Evolutionary conservation across 2,113 vertebrate species (phyloP).

Genomic region (Equus przewalskii): DNA sequence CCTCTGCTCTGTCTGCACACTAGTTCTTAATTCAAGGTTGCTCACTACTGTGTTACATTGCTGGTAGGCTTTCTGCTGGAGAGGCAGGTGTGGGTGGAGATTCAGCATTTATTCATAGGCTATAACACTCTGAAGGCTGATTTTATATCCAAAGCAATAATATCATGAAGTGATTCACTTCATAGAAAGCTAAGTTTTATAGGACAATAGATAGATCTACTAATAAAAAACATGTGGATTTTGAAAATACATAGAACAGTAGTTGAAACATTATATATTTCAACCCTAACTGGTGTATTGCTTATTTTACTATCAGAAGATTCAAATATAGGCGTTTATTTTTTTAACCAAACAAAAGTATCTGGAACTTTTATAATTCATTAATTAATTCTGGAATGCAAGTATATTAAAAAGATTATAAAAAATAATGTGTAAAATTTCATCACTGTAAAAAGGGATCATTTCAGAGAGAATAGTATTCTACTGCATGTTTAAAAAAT

Average conservation of each 20-base stretch:
- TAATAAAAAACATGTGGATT: conserved; percentile 49
- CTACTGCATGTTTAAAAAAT: background rate
- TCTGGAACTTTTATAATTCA: conserved; percentile 47
- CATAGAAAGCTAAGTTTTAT: conserved; percentile 62
- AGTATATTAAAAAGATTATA: conserved; percentile 17
- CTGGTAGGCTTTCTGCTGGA: conserved; percentile 56
- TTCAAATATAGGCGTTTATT: conserved; percentile 25
- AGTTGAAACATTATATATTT: conserved; percentile 56
- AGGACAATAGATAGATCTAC: conserved; percentile 54
- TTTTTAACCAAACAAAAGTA: conserved; percentile 35
- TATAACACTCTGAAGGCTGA: conserved; percentile 37
- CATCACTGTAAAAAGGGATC: background rate
- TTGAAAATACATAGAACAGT: conserved; percentile 26
- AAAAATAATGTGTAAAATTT: conserved; percentile 14
- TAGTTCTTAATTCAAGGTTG: conserved; percentile 40
- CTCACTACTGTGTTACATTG: conserved; percentile 66
- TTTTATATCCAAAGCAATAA: conserved; percentile 55
- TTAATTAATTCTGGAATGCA: background rate
- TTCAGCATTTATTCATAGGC: conserved; percentile 32
- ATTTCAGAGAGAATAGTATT: conserved; percentile 49
- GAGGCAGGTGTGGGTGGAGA: background rate
- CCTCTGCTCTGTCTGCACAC: background rate
- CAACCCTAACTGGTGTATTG: background rate
- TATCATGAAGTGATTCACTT: conserved; percentile 48
- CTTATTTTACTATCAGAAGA: conserved; percentile 51